Conservation (phyloP, 2,113 vertebrate species). For the Strix aluco region DNA sequence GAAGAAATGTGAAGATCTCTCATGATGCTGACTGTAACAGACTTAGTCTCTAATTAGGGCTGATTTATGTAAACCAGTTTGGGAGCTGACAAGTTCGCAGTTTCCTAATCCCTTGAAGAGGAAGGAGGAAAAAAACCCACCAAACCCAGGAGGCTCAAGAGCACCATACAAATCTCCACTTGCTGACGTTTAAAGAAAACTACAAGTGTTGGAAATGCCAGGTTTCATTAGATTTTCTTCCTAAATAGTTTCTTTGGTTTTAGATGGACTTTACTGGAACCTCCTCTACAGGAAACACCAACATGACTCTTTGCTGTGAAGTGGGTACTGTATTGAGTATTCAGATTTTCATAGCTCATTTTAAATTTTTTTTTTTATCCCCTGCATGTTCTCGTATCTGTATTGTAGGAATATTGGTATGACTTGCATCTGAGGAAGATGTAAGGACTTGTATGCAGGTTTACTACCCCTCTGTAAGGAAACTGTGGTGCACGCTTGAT, state of each 20-base stretch:
- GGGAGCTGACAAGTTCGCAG: not conserved
- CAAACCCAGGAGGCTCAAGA: not conserved
- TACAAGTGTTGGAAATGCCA: not conserved
- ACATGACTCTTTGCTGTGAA: not conserved
- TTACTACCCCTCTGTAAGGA: not conserved
- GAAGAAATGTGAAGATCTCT: not conserved
- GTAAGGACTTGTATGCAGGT: not conserved
- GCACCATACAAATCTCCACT: not conserved
- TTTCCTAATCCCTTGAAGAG: not conserved
- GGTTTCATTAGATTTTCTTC: not conserved
- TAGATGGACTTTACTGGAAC: not conserved
- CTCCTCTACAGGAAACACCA: not conserved
- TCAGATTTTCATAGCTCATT: not conserved
- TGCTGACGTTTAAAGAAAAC: not conserved
- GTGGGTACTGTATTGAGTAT: not conserved
- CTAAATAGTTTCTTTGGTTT: not conserved
- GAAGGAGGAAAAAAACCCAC: not conserved
- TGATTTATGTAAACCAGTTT: not conserved
- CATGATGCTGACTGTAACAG: not conserved
- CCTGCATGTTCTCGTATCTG: rapidly evolving
- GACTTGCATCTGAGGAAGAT: not conserved
- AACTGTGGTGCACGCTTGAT: not conserved
- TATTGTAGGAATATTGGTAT: not conserved
- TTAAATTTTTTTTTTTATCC: not conserved
- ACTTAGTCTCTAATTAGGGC: not conserved